Evolutionary conservation across 64 coral and sea anemone genomes (phyloP), one percentile per base, ranked within the genome.

Genomic region (Actinia equina): DNA sequence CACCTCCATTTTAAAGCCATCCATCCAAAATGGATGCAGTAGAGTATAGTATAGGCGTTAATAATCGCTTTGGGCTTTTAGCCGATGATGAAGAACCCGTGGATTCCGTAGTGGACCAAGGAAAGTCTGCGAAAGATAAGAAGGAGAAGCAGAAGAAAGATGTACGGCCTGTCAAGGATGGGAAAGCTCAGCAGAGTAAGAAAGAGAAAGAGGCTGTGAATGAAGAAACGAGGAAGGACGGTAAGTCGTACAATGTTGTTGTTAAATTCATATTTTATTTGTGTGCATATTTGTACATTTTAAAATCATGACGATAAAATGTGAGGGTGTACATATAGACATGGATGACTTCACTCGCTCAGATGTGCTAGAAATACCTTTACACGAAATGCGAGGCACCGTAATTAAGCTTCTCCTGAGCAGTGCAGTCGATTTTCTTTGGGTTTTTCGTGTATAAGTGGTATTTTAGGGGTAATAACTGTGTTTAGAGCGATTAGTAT

Each of bases 11-110:
- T 86, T 63, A 64, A 87, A 52, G n/a, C 57, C 90, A 92, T 92
- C 90, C 90, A 83, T 86, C 57, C 43, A 87, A 64, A 82, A 92
- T 92, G 90, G 90, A 57, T n/a, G 83, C 83, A 85, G 90, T 92
- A 86, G 90, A 87, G 86, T 92, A 92, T 52, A 92, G 90, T 86
- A 92, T 92, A 92, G 90, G 90, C 77, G 90, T 92, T 18, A 87
- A 87, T 65, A 92, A 92, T 92, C 90, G 90, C 60, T 92, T 92
- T 59, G 59, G 77, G 22, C 74, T 80, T 61, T 92, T 92, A 44
- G 52, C 49, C 52, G 71, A 82, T 11, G 90, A 92, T 56, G 90
- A 92, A 83, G 90, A 92, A 52, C 77, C 77, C 0, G 54, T 52
- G 51, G 86, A 86, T 23, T 22, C 59, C 25, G 49, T 87, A 44